Evolutionary conservation across 2,797 vertebrate genomes (phyloP).

Genomic region (Acanthurus leucopareius): DNA sequence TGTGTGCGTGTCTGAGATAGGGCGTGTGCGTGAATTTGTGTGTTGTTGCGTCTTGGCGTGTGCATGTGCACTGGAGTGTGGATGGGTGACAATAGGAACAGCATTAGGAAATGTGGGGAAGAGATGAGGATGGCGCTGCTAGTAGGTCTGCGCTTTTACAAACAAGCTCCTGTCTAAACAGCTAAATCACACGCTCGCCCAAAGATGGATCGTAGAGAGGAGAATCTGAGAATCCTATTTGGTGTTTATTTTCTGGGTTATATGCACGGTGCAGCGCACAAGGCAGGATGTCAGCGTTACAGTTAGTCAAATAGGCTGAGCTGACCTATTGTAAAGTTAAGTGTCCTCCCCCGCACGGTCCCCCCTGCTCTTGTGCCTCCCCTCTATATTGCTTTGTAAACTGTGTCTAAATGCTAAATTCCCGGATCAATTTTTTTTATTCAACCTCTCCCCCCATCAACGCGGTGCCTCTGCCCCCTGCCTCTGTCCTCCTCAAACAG

Average conservation of each 20-base stretch:
- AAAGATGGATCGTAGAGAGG: slow-evolving; percentile 61
- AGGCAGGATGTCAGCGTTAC: slow-evolving; percentile 48
- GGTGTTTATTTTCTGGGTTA: slow-evolving; percentile 34
- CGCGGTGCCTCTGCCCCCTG: slow-evolving; percentile 69
- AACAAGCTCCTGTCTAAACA: slow-evolving; percentile 81
- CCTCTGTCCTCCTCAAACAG: slow-evolving; percentile 74
- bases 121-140: slow-evolving; percentile 78
- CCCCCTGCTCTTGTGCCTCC: slow-evolving; percentile 71
- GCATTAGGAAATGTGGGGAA: slow-evolving; percentile 84
- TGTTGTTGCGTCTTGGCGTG: slow-evolving; percentile 52
- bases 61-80: slow-evolving; percentile 79
- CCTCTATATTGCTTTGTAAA: slow-evolving; percentile 86
- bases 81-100: slow-evolving; percentile 83
- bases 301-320: slow-evolving; percentile 72
- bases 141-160: slow-evolving; percentile 74
- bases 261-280: slow-evolving; percentile 19
- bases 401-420: slow-evolving; percentile 91
- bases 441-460: slow-evolving; percentile 78
- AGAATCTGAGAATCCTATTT: slow-evolving; percentile 40
- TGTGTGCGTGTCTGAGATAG: slow-evolving; percentile 50
- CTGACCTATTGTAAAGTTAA: slow-evolving; percentile 86
- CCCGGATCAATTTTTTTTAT: slow-evolving; percentile 88
- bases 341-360: slow-evolving; percentile 71
- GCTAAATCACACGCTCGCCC: slow-evolving; percentile 70
- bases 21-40: slow-evolving; percentile 48